A percentile compares a stretch with the other conserved stretches of the same genome.
phyloP scores from a whole-genome alignment of 2,797 vertebrate species.

The Calcarius lapponicus region DNA sequence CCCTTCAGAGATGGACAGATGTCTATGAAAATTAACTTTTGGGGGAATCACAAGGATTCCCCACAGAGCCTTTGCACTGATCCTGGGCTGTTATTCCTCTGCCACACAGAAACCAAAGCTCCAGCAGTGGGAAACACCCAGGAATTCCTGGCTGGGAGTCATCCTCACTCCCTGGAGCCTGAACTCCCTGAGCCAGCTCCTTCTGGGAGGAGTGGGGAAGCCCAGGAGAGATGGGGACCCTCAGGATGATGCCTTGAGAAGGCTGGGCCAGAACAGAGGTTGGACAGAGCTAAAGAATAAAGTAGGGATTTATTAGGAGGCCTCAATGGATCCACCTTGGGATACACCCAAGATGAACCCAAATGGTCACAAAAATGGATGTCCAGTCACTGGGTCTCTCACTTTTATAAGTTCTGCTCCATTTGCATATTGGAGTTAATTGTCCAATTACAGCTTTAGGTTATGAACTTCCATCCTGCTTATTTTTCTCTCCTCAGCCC shows the following conservation, averaged over 20 bases:
- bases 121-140: not conserved
- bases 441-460: not conserved
- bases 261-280: not conserved
- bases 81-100: not conserved
- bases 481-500: not conserved
- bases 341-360: not conserved
- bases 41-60: not conserved
- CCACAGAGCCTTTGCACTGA: not conserved
- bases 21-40: not conserved
- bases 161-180: not conserved
- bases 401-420: not conserved
- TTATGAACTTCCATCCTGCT: fast-evolving
- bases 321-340: not conserved
- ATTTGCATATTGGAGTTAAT: not conserved
- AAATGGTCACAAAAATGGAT: not conserved
- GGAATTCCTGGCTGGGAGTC: not conserved
- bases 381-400: not conserved
- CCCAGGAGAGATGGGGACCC: fast-evolving
- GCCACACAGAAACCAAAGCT: not conserved
- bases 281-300: not conserved
- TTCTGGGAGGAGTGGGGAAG: fast-evolving
- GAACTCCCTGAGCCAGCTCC: not conserved
- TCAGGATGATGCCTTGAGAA: not conserved
- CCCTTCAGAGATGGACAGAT: not conserved
- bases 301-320: not conserved